Percentiles rank a stretch among this genome's conserved stretches.
phyloP scores from a whole-genome alignment of 2,888 invertebrate genomes.

The Aphodius sticticus region DNA sequence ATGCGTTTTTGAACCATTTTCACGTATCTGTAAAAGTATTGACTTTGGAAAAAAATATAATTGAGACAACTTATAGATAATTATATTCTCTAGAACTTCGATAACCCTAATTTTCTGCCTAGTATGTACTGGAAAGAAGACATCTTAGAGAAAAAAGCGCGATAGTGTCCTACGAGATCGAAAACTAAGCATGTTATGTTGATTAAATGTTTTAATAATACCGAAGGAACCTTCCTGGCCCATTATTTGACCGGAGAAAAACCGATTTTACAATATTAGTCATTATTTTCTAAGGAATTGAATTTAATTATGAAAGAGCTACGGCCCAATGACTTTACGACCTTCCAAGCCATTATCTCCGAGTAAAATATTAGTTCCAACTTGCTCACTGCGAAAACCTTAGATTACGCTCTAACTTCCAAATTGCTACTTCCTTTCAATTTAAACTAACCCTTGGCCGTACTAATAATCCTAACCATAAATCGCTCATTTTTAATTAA shows the following conservation, averaged over 20 bases:
- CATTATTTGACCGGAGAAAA: not conserved
- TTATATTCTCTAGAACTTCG: no score
- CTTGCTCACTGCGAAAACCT: not conserved
- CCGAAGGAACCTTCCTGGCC: not conserved
- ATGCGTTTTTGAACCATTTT: no score
- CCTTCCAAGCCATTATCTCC: not conserved
- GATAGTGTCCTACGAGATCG: no score
- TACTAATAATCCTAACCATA: not conserved
- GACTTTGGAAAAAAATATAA: no score
- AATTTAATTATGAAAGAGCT: constrained; percentile 4
- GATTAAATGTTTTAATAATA: not conserved
- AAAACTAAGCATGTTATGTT: not conserved
- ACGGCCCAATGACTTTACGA: not conserved
- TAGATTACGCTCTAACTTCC: not conserved
- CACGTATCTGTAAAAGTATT: no score
- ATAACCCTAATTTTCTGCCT: no score
- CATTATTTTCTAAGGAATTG: constrained; percentile 4
- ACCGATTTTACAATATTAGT: not conserved
- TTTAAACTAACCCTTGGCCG: not conserved
- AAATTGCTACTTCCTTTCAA: not conserved
- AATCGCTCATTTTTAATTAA: not conserved
- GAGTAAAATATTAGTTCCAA: not conserved
- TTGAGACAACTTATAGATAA: no score
- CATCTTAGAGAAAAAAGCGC: no score
- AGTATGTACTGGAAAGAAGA: no score